Conservation (phyloP, 2,888 invertebrate genomes). For the Acronicta aceris region DNA sequence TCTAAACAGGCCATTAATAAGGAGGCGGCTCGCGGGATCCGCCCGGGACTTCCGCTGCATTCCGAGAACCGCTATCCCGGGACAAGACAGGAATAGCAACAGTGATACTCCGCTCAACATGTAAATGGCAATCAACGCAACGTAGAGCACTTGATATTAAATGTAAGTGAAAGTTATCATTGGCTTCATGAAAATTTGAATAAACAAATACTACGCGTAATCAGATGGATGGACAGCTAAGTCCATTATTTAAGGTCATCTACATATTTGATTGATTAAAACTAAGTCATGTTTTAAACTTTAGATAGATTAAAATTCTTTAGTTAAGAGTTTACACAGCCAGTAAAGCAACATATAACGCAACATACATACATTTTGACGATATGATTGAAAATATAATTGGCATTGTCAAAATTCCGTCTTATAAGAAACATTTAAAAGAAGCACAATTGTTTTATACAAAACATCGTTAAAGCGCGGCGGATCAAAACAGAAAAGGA, state of each 20-base stretch:
- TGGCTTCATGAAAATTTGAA: not conserved
- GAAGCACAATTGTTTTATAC: constrained; percentile 49
- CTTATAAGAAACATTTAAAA: constrained; percentile 36
- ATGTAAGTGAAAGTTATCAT: constrained; percentile 25
- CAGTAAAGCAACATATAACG: constrained; percentile 13
- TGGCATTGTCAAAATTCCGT: constrained; percentile 35
- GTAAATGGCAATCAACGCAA: constrained; percentile 72
- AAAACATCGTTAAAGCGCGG: constrained; percentile 59
- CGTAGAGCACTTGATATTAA: constrained; percentile 35
- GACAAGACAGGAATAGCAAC: constrained; percentile 86
- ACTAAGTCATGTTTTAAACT: no score
- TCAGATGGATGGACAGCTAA: no score
- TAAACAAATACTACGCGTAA: not conserved
- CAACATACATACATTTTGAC: no score
- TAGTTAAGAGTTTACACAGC: constrained; percentile 9
- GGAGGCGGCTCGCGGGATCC: constrained; percentile 83
- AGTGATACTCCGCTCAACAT: constrained; percentile 67
- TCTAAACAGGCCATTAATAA: constrained; percentile 89
- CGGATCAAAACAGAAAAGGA: constrained; percentile 65
- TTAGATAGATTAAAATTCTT: no score
- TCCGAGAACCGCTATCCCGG: constrained; percentile 83
- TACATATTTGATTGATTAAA: no score
- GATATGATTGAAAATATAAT: constrained; percentile 7
- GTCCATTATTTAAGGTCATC: no score
- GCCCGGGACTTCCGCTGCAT: constrained; percentile 84